Conservation (phyloP, 2,888 invertebrate genomes). For the Conchocele bisecta region DNA sequence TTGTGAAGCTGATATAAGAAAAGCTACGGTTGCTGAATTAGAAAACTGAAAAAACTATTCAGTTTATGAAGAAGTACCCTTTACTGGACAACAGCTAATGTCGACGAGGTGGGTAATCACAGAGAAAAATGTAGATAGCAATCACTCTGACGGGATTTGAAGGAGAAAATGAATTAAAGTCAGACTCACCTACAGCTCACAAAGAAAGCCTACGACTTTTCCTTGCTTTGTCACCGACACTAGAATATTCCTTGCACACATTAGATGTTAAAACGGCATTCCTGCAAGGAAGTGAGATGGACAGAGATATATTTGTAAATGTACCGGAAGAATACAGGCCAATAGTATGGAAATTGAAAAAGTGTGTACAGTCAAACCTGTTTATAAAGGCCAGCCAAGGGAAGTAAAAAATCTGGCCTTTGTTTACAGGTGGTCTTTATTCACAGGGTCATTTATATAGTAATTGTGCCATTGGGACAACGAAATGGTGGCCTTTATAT, state of each 20-base stretch:
- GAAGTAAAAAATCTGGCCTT: too few species aligned
- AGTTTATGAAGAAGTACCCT: conserved; percentile 18
- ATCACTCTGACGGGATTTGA: conserved; percentile 25
- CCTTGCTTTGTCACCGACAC: conserved; percentile 16
- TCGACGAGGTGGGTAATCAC: conserved; percentile 41
- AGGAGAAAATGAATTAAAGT: conserved; percentile 33
- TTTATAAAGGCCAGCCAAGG: too few species aligned
- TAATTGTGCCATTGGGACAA: too few species aligned
- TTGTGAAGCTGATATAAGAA: conserved; percentile 18
- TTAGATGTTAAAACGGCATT: conserved; percentile 46
- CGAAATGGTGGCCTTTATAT: conserved; percentile 33
- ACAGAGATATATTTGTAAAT: conserved; percentile 11
- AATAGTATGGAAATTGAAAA: conserved; percentile 30
- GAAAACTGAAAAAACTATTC: conserved; percentile 31
- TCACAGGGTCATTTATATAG: too few species aligned
- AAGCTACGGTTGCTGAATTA: conserved; percentile 35
- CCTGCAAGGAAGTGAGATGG: conserved; percentile 23
- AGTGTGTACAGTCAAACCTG: too few species aligned
- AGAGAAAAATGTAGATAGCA: conserved; percentile 19
- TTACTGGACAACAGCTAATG: conserved; percentile 35
- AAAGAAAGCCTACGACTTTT: conserved; percentile 30
- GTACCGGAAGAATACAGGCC: conserved; percentile 21
- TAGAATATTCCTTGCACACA: conserved; percentile 14
- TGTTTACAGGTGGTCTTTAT: too few species aligned
- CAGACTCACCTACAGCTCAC: conserved; percentile 39